A percentile compares a stretch with the other conserved stretches of the same genome.
These are phyloP conservation scores for Tetranychus truncatus DNA, from an alignment of 2,888 invertebrate genomes.

Conservation along the genomic window DNA sequence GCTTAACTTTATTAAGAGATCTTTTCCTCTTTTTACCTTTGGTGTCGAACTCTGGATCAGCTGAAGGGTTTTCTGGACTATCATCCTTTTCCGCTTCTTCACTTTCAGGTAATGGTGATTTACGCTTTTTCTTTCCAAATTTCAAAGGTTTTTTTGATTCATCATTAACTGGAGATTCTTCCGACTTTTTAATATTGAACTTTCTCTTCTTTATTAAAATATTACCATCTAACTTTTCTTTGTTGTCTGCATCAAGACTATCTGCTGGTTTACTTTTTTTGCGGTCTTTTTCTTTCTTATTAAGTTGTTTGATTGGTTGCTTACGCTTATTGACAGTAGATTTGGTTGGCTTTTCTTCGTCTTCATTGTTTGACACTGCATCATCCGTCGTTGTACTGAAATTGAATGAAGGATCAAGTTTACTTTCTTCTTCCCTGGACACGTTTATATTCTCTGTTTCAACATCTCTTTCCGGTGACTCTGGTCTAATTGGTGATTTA, in stretches of 20 bases:
- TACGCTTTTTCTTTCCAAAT: neutral
- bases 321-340: neutral
- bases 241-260: neutral
- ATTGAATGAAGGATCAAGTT: neutral
- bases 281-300: neutral
- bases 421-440: neutral
- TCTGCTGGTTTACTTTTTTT: neutral
- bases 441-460: neutral
- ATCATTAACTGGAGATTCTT: neutral
- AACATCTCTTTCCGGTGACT: neutral
- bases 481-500: constrained; percentile 5
- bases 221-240: constrained; percentile 7
- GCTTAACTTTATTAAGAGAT: constrained; percentile 4
- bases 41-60: neutral
- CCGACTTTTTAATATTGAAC: neutral
- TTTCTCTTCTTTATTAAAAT: neutral
- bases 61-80: neutral
- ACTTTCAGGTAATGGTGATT: neutral
- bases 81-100: neutral
- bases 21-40: constrained; percentile 9
- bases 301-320: neutral
- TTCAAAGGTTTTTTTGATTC: neutral
- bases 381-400: neutral
- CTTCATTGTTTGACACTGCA: constrained; percentile 1
- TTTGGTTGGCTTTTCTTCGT: neutral